These are phyloP conservation scores for Diuraphis noxia DNA, from an alignment of 1,140 invertebrate genomes.

Conservation along the genomic window DNA sequence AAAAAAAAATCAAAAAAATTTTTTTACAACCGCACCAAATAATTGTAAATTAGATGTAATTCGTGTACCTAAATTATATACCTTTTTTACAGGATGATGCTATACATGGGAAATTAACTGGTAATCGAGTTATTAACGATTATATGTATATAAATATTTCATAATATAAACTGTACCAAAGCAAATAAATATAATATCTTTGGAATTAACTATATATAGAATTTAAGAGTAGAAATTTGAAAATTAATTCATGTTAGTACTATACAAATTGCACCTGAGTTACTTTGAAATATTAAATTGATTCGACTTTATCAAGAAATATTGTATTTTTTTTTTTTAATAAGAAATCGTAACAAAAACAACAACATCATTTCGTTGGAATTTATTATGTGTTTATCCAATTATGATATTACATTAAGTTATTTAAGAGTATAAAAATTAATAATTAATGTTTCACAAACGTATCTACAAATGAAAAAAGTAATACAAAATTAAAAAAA, in stretches of 20 bases:
- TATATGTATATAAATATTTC: too few species aligned
- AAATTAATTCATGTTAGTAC: neutral
- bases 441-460: neutral
- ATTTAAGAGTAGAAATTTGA: neutral
- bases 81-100: neutral
- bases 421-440: neutral
- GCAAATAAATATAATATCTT: neutral
- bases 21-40: neutral
- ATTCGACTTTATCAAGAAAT: neutral
- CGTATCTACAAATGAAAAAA: neutral
- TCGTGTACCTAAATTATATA: neutral
- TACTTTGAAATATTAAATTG: neutral
- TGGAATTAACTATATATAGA: neutral
- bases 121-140: neutral
- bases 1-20: neutral
- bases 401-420: neutral
- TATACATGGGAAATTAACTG: too few species aligned
- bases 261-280: neutral
- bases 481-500: neutral
- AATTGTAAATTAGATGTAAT: neutral
- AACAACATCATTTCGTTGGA: neutral
- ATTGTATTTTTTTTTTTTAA: neutral
- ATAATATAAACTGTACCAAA: neutral
- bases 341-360: neutral
- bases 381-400: neutral